Conservation (phyloP, 2,113 vertebrate genomes). For the Gopherus evgoodei region DNA sequence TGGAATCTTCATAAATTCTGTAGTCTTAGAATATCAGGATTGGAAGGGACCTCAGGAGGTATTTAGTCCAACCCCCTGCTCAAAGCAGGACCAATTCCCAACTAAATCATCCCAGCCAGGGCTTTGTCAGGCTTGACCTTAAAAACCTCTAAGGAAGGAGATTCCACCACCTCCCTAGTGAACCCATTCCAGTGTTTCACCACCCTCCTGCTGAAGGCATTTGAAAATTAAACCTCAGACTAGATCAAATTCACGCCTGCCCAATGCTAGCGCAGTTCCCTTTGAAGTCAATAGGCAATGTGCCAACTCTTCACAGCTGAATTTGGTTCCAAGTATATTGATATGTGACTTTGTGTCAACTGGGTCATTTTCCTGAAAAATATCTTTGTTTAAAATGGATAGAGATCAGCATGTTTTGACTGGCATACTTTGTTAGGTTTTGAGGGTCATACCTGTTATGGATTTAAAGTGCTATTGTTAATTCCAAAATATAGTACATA, state of each 20-base stretch:
- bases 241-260: neutral
- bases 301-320: neutral
- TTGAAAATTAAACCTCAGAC: neutral
- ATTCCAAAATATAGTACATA: neutral
- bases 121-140: no score
- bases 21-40: neutral
- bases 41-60: no score
- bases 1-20: neutral
- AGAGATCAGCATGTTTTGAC: neutral
- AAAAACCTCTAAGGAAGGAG: no score
- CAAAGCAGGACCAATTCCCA: no score
- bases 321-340: fast-evolving
- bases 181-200: no score
- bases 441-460: fast-evolving
- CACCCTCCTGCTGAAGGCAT: neutral
- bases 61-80: no score
- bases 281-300: neutral
- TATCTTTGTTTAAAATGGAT: neutral
- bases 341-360: neutral
- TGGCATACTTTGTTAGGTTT: neutral
- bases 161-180: no score
- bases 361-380: neutral
- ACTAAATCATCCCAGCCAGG: no score
- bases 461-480: neutral
- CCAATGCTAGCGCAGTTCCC: neutral